Evolutionary conservation across 2,797 vertebrate species (phyloP).

Genomic region (Podarcis lilfordi): DNA sequence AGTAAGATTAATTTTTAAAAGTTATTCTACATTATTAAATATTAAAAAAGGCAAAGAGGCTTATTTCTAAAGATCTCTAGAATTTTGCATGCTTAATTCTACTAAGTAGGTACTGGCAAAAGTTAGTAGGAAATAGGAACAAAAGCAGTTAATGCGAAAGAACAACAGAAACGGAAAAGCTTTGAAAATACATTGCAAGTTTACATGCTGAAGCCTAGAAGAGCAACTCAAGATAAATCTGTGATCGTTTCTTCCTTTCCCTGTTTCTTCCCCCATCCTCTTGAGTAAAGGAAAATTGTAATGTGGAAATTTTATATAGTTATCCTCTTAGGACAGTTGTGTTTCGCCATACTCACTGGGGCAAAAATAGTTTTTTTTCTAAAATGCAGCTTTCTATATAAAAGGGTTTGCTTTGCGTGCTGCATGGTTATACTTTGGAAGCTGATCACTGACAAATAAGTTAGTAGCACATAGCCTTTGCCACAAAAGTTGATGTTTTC

Average conservation of each 20-base stretch:
- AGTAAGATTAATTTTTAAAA: constrained; percentile 83
- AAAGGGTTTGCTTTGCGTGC: constrained; percentile 59
- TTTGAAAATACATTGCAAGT: constrained; percentile 28
- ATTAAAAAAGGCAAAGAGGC: constrained; percentile 67
- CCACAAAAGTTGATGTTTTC: too few species aligned
- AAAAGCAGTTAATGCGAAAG: constrained; percentile 67
- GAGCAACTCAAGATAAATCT: constrained; percentile 65
- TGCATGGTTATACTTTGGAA: constrained; percentile 67
- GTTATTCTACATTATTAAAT: constrained; percentile 77
- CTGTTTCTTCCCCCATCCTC: too few species aligned
- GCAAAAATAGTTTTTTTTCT: constrained; percentile 47
- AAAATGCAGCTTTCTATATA: constrained; percentile 28
- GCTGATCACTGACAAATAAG: constrained; percentile 74
- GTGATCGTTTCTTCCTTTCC: constrained; percentile 39
- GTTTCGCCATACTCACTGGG: constrained; percentile 64
- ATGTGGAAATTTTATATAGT: constrained; percentile 42
- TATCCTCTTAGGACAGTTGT: constrained; percentile 12
- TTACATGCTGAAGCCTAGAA: constrained; percentile 51
- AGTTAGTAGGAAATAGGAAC: constrained; percentile 75
- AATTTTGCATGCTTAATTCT: constrained; percentile 72
- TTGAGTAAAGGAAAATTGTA: constrained; percentile 9
- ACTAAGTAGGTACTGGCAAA: constrained; percentile 68
- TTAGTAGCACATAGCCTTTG: constrained; percentile 59
- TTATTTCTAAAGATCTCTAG: constrained; percentile 58
- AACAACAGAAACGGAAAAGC: constrained; percentile 43